phyloP scores from a whole-genome alignment of 2,888 invertebrate species.

The Ctena decussata region DNA sequence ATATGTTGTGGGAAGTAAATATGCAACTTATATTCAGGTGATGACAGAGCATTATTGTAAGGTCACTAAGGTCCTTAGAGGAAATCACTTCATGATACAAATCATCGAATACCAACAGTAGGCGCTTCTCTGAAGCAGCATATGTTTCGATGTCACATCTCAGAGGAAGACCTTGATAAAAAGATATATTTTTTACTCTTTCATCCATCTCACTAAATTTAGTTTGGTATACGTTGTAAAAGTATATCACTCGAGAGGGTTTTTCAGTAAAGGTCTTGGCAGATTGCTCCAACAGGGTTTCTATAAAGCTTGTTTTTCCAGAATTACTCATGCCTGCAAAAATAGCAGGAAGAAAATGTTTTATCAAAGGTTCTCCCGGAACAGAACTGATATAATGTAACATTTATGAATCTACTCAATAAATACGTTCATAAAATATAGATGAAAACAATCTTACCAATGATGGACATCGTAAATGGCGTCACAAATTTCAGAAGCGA shows the following conservation, averaged over 20 bases:
- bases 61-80: neutral
- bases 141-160: constrained; percentile 9
- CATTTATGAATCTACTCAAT: too few species aligned
- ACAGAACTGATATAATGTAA: too few species aligned
- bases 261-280: neutral
- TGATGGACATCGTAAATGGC: neutral
- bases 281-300: neutral
- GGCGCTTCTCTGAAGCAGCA: neutral
- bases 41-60: neutral
- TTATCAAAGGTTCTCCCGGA: too few species aligned
- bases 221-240: too few species aligned
- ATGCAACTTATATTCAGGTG: too few species aligned
- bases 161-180: constrained; percentile 7
- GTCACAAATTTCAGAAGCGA: neutral
- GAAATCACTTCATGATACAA: constrained; percentile 4
- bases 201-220: neutral
- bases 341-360: neutral
- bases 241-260: neutral
- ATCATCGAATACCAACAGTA: constrained; percentile 14
- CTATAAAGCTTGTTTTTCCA: neutral
- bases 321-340: neutral
- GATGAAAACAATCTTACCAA: neutral
- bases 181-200: neutral
- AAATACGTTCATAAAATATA: too few species aligned
- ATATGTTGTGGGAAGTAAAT: too few species aligned